These are phyloP conservation scores for Xestia sexstrigata DNA, from an alignment of 2,888 invertebrate genomes.

Conservation along the genomic window DNA sequence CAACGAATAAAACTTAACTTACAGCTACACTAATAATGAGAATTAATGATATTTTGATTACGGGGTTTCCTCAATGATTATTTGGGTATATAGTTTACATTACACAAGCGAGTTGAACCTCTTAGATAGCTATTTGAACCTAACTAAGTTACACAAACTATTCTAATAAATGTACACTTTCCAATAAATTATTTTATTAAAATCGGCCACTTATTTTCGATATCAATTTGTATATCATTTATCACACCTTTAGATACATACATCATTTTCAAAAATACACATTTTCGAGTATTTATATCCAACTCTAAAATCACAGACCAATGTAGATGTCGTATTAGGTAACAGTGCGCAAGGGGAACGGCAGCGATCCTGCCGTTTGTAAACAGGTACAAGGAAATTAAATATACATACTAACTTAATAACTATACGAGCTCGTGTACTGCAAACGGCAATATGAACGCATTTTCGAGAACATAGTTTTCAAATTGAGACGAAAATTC, in stretches of 20 bases:
- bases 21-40: conserved; percentile 49
- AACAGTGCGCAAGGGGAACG: conserved; percentile 55
- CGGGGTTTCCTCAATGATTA: conserved; percentile 58
- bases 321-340: conserved; percentile 61
- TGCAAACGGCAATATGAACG: conserved; percentile 15
- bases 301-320: conserved; percentile 70
- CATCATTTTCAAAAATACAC: conserved; percentile 76
- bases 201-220: conserved; percentile 63
- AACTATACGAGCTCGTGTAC: conserved; percentile 17
- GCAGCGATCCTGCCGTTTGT: conserved; percentile 28
- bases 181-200: conserved; percentile 69
- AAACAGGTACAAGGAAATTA: conserved; percentile 62
- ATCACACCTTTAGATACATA: conserved; percentile 63
- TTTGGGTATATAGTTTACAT: conserved; percentile 35
- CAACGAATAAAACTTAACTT: conserved; percentile 63
- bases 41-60: conserved; percentile 54
- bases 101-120: conserved; percentile 39
- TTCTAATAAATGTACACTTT: conserved; percentile 63
- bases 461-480: neutral
- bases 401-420: conserved; percentile 45
- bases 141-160: conserved; percentile 65
- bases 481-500: neutral
- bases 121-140: conserved; percentile 51
- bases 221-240: conserved; percentile 58
- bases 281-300: conserved; percentile 71